These are phyloP conservation scores for Drosophila histrio DNA, from an alignment of 2,888 invertebrate genomes.

Conservation along the genomic window DNA sequence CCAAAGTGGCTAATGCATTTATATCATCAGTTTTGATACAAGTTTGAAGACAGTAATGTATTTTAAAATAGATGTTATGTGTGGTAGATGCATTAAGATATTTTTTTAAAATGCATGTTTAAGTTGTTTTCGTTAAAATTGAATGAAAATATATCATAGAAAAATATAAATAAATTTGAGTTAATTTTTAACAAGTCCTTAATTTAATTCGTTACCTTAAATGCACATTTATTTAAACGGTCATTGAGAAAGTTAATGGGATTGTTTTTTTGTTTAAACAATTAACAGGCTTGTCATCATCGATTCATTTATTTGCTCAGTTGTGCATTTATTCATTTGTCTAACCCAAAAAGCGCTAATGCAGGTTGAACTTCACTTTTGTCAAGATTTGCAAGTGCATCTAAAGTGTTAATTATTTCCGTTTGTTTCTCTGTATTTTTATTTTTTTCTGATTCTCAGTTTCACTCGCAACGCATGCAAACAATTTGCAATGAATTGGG, in stretches of 20 bases:
- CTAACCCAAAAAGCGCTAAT: constrained; percentile 10
- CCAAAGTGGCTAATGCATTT: neutral
- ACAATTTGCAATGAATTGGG: constrained; percentile 44
- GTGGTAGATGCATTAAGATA: neutral
- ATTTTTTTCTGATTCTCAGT: too few relatives aligned
- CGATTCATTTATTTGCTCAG: neutral
- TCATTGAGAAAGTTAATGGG: neutral
- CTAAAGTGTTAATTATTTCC: constrained; percentile 40
- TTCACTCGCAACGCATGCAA: constrained; percentile 19
- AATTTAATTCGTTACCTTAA: neutral
- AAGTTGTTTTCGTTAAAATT: neutral
- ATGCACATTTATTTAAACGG: neutral
- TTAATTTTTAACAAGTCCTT: too few relatives aligned
- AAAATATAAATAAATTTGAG: too few relatives aligned
- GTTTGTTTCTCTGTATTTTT: constrained; percentile 23
- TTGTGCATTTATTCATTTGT: constrained; percentile 4
- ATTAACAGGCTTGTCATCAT: constrained; percentile 7
- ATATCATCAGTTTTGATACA: neutral
- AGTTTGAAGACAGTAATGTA: neutral
- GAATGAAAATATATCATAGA: too few relatives aligned
- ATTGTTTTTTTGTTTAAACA: neutral
- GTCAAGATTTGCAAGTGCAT: constrained; percentile 27
- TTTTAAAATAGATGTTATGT: neutral
- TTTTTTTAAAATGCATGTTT: neutral
- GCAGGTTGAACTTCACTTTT: constrained; percentile 11